Base-by-base conservation (phyloP, 2,888 invertebrate species). In the Diabrotica balteata region DNA sequence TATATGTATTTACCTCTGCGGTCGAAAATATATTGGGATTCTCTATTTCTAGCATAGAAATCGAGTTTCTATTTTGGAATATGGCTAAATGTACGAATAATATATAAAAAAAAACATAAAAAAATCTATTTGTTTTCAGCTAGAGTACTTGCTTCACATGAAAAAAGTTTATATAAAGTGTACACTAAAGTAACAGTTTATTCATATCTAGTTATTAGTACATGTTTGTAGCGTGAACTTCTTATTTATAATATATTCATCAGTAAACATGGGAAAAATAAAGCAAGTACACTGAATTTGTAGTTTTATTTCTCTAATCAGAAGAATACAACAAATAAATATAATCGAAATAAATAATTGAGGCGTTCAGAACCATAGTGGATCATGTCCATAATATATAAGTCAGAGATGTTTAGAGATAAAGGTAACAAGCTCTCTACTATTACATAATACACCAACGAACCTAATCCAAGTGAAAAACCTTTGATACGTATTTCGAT, bases 181-280 rank as follows among this genome's bases (percentile, higher is more conserved):
- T 59, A 64, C 58, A 54, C 55, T 49, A 63, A 63, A 59, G 46
- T 59, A 58, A 65, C 59, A 62, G 63, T 69, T 66, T 62, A 59
- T 71, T 65, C 63, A 67, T 69, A 69, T 68, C 66, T 73, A 73
- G 71, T 64, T 66, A 60, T 65, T 73, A 73, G 67, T 73, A 73
- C 70, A 70, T 73, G 70, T 72, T 70, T 72, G 73, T 73, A 67
- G 70, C 67, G 70, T 72, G 70, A 62, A 69, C 69, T 71, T 73
- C 69, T 72, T 67, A 70, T 72, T 73, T 73, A 67, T 73, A 66
- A 67, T 70, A 32, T 32, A 32, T 32, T 32, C 42, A 62, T 62
- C 62, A 62, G 42, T 61, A 61, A 61, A 44, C 52, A 46, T 8
- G 11, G 44, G 46, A 55, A 62, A 62, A 62, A 62, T 62, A 53